phyloP scores from a whole-genome alignment of 2,113 vertebrate species.

The Chroicocephalus ridibundus region DNA sequence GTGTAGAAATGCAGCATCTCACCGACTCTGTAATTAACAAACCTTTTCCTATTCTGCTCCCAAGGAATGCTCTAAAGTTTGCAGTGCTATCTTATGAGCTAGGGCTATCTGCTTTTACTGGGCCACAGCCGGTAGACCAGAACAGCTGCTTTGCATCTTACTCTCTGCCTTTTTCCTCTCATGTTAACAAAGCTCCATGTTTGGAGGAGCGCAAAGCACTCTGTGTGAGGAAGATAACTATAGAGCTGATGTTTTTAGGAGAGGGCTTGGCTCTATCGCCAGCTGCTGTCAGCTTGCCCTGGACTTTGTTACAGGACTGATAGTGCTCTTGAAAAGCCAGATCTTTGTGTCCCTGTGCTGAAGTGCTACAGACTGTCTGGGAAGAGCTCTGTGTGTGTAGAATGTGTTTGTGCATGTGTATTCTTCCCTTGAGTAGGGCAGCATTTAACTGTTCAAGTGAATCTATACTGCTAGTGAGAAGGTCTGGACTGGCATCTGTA shows the following conservation, averaged over 20 bases:
- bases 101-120: constrained; percentile 14
- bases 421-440: background rate
- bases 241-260: background rate
- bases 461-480: background rate
- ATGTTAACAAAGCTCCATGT: background rate
- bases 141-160: background rate
- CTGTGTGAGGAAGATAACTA: background rate
- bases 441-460: background rate
- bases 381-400: background rate
- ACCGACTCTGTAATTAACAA: background rate
- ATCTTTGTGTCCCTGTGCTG: background rate
- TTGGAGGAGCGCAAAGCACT: background rate
- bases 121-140: background rate
- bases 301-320: constrained; percentile 31
- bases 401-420: background rate
- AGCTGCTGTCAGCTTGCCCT: background rate
- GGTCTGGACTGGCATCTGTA: background rate
- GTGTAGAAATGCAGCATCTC: background rate
- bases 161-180: background rate
- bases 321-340: background rate
- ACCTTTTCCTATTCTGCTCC: background rate
- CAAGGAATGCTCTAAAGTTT: background rate
- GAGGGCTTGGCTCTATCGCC: background rate
- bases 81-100: background rate
- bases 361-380: background rate